These are phyloP conservation scores for Rugalucina vietnamica DNA, from an alignment of 2,888 invertebrate species.

Conservation along the genomic window DNA sequence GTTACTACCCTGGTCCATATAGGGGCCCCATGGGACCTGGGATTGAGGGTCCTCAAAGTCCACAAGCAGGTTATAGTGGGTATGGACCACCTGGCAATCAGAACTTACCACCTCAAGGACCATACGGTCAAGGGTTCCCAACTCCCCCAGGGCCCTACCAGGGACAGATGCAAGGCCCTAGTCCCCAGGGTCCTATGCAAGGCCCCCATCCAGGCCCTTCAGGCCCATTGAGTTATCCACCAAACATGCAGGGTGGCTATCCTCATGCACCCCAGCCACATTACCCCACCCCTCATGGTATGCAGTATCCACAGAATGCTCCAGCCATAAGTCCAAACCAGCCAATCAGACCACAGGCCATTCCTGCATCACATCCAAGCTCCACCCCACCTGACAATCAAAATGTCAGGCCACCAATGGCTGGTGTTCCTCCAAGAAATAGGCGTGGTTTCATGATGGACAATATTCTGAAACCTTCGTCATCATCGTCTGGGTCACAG, in stretches of 20 bases:
- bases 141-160: neutral
- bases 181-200: slow-evolving; percentile 5
- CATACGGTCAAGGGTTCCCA: slow-evolving; percentile 18
- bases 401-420: neutral
- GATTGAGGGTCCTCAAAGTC: neutral
- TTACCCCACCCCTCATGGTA: neutral
- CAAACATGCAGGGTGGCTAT: slow-evolving; percentile 47
- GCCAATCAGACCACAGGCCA: slow-evolving; percentile 30
- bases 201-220: slow-evolving; percentile 32
- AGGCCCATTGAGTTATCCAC: neutral
- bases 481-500: slow-evolving; percentile 37
- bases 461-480: slow-evolving; percentile 55
- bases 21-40: slow-evolving; percentile 37
- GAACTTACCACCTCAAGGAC: slow-evolving; percentile 37
- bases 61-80: slow-evolving; percentile 9
- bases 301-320: slow-evolving; percentile 27
- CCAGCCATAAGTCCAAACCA: slow-evolving; percentile 36
- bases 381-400: neutral
- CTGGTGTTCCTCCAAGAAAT: slow-evolving; percentile 16
- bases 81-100: neutral
- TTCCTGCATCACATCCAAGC: slow-evolving; percentile 24
- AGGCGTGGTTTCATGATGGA: slow-evolving; percentile 66
- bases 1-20: slow-evolving; percentile 39
- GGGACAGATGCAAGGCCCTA: slow-evolving; percentile 33
- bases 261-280: slow-evolving; percentile 37